Percentiles rank a stretch among this genome's conserved stretches.
Conservation (phyloP, 2,888 invertebrate genomes). For the Seira sanloemensis region DNA sequence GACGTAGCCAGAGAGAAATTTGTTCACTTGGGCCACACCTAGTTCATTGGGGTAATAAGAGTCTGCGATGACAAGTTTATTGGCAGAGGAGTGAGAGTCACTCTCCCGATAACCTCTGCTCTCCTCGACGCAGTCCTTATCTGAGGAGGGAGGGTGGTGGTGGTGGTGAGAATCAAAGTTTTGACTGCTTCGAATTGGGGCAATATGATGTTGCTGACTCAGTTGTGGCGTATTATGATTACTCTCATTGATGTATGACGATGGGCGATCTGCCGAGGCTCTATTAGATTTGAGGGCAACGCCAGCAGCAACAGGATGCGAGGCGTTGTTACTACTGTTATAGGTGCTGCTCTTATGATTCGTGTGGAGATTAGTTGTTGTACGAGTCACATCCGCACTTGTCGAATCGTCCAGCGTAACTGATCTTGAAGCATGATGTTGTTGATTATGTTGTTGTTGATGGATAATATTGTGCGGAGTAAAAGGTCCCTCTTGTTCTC, state of each 20-base stretch:
- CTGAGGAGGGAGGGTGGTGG: not conserved
- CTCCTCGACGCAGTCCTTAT: not conserved
- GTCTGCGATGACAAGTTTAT: constrained; percentile 50
- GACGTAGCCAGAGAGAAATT: constrained; percentile 58
- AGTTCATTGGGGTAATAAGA: constrained; percentile 62
- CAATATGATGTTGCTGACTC: constrained; percentile 32
- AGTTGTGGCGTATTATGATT: constrained; percentile 16
- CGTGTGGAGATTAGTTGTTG: constrained; percentile 41
- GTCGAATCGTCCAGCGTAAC: constrained; percentile 69
- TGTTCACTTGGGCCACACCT: constrained; percentile 65
- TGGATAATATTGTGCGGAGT: not conserved
- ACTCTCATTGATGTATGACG: not conserved
- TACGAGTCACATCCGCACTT: constrained; percentile 71
- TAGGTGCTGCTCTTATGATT: constrained; percentile 21
- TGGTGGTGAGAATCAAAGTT: not conserved
- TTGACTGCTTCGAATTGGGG: not conserved
- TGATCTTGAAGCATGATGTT: constrained; percentile 65
- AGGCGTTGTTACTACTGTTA: constrained; percentile 11
- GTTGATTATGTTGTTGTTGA: constrained; percentile 40
- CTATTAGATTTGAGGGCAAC: constrained; percentile 43
- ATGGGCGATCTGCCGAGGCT: not conserved
- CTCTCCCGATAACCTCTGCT: constrained; percentile 2
- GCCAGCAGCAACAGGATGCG: constrained; percentile 47
- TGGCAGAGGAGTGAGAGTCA: constrained; percentile 2
- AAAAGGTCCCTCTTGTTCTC: constrained; percentile 23